These are phyloP conservation scores for Helicoverpa zea DNA, from an alignment of 1,140 invertebrate species.

Conservation along the genomic window DNA sequence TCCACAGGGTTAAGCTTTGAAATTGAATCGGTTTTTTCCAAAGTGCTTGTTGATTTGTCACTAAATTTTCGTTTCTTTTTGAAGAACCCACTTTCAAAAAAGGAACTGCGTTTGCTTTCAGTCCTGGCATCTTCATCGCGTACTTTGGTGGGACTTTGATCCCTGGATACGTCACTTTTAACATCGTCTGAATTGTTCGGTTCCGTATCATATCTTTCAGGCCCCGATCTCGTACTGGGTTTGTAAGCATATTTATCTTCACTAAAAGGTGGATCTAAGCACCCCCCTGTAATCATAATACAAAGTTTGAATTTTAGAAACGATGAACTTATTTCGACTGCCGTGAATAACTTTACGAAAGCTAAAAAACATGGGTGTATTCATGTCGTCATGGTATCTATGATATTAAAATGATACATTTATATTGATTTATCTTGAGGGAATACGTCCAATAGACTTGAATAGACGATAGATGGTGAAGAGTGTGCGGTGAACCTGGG, in stretches of 20 bases:
- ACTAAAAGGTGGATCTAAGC: slow-evolving; percentile 77
- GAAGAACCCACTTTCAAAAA: slow-evolving; percentile 15
- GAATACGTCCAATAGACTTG: no score
- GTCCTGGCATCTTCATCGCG: slow-evolving; percentile 34
- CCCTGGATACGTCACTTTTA: neutral
- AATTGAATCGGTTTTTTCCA: slow-evolving; percentile 7
- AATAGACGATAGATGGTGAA: no score
- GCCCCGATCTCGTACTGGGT: slow-evolving; percentile 17
- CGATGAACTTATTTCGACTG: neutral
- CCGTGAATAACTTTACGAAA: neutral
- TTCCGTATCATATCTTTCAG: neutral
- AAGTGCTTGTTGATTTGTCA: slow-evolving; percentile 21
- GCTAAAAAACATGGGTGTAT: no score
- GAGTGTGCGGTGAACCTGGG: no score
- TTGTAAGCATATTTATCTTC: slow-evolving; percentile 78
- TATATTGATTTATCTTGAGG: no score
- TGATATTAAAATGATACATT: no score
- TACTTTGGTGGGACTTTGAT: neutral
- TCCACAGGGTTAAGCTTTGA: slow-evolving; percentile 42
- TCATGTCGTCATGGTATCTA: no score
- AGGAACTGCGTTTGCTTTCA: slow-evolving; percentile 34
- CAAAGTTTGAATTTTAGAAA: neutral
- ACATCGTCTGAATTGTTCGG: neutral
- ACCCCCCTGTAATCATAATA: slow-evolving; percentile 67
- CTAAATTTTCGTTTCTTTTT: slow-evolving; percentile 24